Evolutionary conservation across 2,113 vertebrate species (phyloP).

Genomic region (Hippocampus abdominalis): DNA sequence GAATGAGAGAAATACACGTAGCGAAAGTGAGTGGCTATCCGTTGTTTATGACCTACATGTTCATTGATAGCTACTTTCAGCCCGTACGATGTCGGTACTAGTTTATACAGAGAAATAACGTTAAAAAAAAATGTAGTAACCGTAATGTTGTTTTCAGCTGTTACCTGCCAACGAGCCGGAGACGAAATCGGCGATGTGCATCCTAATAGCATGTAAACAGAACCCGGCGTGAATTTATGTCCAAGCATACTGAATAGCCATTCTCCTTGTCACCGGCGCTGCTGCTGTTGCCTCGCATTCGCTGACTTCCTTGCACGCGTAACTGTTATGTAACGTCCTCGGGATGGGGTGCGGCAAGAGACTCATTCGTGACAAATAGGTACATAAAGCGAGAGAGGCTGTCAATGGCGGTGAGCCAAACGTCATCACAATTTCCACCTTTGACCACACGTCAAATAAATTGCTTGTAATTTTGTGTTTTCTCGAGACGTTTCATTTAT

Average conservation of each 20-base stretch:
- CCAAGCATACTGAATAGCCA: background rate
- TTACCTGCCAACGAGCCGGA: constrained; percentile 94
- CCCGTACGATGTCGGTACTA: background rate
- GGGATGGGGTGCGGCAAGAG: too few relatives aligned
- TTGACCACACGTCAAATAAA: background rate
- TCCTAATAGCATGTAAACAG: constrained; percentile 26
- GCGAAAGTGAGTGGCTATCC: background rate
- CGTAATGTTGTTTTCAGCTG: background rate
- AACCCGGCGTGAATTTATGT: background rate
- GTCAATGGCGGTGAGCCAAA: background rate
- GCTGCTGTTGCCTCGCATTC: background rate
- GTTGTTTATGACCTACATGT: background rate
- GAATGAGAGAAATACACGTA: background rate
- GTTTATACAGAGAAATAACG: background rate
- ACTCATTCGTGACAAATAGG: too few relatives aligned
- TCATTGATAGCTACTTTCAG: background rate
- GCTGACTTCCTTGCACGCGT: constrained; percentile 39
- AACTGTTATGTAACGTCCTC: constrained; percentile 22
- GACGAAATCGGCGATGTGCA: constrained; percentile 85
- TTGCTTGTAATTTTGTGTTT: background rate
- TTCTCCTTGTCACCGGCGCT: background rate
- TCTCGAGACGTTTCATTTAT: background rate
- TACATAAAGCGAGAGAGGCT: too few relatives aligned
- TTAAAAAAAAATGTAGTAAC: background rate
- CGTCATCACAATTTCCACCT: background rate